Conservation (phyloP, 2,888 invertebrate species). For the Parasteatoda lunata region DNA sequence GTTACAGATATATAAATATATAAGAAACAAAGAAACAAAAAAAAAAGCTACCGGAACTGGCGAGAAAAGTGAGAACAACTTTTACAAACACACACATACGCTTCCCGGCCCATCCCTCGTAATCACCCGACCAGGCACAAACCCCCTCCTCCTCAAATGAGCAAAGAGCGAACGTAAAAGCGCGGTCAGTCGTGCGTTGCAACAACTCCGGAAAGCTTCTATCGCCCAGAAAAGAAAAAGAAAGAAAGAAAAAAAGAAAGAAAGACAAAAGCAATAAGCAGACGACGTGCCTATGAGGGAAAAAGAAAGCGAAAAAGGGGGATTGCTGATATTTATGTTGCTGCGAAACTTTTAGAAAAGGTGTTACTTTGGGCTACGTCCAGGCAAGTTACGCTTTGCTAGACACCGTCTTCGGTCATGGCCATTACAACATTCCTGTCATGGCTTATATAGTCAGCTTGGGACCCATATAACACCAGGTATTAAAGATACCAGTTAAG, state of each 20-base stretch:
- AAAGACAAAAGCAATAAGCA: slow-evolving; percentile 48
- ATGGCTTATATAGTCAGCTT: slow-evolving; percentile 2
- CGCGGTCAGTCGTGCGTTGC: slow-evolving; percentile 42
- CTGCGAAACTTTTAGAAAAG: slow-evolving; percentile 33
- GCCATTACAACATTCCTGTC: neutral
- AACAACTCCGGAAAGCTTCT: slow-evolving; percentile 4
- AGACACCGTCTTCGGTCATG: neutral
- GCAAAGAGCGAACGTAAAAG: slow-evolving; percentile 13
- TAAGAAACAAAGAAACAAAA: neutral
- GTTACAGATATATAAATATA: neutral
- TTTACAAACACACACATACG: slow-evolving; percentile 4
- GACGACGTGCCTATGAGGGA: slow-evolving; percentile 52
- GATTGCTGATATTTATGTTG: slow-evolving; percentile 43
- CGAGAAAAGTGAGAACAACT: neutral
- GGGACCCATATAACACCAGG: neutral
- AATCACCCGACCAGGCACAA: slow-evolving; percentile 12
- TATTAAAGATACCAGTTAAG: neutral
- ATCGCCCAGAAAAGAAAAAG: slow-evolving; percentile 30
- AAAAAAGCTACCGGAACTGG: neutral
- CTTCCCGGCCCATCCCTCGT: slow-evolving; percentile 19
- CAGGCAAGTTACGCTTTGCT: neutral
- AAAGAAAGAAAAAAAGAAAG: slow-evolving; percentile 19
- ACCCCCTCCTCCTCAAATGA: neutral
- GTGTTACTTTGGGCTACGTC: slow-evolving; percentile 25
- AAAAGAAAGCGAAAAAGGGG: slow-evolving; percentile 1